phyloP scores from a whole-genome alignment of 2,888 invertebrate genomes.

The Blera fallax region DNA sequence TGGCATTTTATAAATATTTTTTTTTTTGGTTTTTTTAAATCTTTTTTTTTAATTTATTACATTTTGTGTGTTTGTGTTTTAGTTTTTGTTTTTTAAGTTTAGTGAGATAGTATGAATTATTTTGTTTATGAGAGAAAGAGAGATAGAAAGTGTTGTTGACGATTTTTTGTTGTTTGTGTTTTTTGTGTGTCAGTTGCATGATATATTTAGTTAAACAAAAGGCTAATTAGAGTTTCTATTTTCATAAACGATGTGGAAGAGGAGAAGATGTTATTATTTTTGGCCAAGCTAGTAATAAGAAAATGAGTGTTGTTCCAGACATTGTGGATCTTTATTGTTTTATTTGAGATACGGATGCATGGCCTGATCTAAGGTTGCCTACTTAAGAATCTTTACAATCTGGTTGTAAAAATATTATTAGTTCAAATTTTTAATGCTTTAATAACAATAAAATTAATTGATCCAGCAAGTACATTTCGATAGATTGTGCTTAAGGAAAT shows the following conservation, averaged over 20 bases:
- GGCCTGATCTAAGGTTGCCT: too few species aligned
- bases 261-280: neutral
- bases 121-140: constrained; percentile 56
- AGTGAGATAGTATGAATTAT: constrained; percentile 65
- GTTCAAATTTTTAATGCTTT: too few species aligned
- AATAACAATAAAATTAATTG: too few species aligned
- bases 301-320: too few species aligned
- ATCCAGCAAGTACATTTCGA: too few species aligned
- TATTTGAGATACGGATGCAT: too few species aligned
- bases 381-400: too few species aligned
- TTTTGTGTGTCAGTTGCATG: constrained; percentile 40
- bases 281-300: neutral
- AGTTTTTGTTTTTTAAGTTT: constrained; percentile 35
- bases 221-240: neutral
- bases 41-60: constrained; percentile 27
- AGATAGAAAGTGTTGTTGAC: constrained; percentile 57
- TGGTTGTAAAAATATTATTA: too few species aligned
- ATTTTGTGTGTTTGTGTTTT: constrained; percentile 51
- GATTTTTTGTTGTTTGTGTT: constrained; percentile 8
- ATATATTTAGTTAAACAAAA: neutral
- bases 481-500: too few species aligned
- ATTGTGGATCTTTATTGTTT: too few species aligned
- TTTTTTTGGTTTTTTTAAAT: constrained; percentile 1
- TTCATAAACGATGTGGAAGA: neutral
- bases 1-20: constrained; percentile 70